Evolutionary conservation across 2,797 vertebrate genomes (phyloP).

Genomic region (Acanthiza pusilla): DNA sequence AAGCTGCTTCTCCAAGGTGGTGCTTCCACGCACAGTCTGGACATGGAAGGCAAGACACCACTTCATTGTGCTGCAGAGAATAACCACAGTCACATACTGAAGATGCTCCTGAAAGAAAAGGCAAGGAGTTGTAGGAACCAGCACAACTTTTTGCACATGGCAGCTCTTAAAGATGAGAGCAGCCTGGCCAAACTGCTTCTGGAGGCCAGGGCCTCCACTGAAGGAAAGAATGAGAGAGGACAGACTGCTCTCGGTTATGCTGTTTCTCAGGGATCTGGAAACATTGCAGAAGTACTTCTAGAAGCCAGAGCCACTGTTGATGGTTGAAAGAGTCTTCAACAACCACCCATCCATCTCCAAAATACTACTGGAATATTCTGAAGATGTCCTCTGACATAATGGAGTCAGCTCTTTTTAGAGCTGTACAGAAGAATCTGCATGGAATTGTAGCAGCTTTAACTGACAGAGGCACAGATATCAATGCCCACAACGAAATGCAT

Average conservation of each 20-base stretch:
- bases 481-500: conserved; percentile 62
- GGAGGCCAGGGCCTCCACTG: conserved; percentile 41
- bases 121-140: conserved; percentile 54
- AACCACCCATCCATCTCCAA: conserved; percentile 66
- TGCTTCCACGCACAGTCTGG: conserved; percentile 64
- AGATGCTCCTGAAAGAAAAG: conserved; percentile 72
- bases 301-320: conserved; percentile 71
- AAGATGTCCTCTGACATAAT: conserved; percentile 52
- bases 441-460: conserved; percentile 64
- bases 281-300: conserved; percentile 67
- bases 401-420: conserved; percentile 75
- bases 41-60: conserved; percentile 63
- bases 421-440: conserved; percentile 73
- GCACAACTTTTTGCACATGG: conserved; percentile 73
- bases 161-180: conserved; percentile 69
- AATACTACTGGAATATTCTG: conserved; percentile 68
- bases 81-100: conserved; percentile 49
- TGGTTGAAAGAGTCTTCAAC: conserved; percentile 67
- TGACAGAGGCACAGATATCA: conserved; percentile 72
- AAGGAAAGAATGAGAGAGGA: conserved; percentile 57
- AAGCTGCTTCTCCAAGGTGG: conserved; percentile 58
- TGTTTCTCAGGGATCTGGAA: conserved; percentile 53
- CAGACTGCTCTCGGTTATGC: conserved; percentile 68
- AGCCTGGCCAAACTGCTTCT: conserved; percentile 66
- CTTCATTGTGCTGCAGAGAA: conserved; percentile 72